Conservation (phyloP, 2,888 invertebrate species). For the Sympetrum striolatum region DNA sequence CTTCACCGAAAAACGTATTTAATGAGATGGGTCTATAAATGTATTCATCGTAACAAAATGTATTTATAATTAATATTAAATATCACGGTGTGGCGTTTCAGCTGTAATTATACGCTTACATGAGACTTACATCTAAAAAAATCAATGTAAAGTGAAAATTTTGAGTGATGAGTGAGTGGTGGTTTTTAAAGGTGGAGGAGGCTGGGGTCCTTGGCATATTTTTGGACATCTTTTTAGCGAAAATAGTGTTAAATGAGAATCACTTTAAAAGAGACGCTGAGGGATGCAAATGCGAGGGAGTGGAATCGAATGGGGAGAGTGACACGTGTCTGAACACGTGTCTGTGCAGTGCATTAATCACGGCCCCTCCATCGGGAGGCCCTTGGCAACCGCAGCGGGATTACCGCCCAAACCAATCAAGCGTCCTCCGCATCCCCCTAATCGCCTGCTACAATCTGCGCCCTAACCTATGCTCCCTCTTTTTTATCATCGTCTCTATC, state of each 20-base stretch:
- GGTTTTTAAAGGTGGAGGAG: neutral
- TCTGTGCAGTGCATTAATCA: conserved; percentile 39
- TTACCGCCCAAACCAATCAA: conserved; percentile 36
- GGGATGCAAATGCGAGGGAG: neutral
- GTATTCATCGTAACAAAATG: too few species aligned
- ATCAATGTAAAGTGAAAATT: too few species aligned
- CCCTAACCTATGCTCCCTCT: neutral
- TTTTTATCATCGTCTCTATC: neutral
- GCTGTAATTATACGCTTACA: too few species aligned
- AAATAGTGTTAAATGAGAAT: too few species aligned
- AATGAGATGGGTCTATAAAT: too few species aligned
- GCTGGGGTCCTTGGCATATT: too few species aligned
- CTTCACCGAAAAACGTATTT: too few species aligned
- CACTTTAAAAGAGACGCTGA: neutral
- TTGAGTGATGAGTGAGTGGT: too few species aligned
- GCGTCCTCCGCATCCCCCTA: conserved; percentile 18
- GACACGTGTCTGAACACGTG: conserved; percentile 35
- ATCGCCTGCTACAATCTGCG: neutral
- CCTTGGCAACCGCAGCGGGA: conserved; percentile 24
- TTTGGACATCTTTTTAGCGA: too few species aligned
- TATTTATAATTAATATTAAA: too few species aligned
- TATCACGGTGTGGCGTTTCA: too few species aligned
- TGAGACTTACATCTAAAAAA: too few species aligned
- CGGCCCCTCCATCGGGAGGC: neutral
- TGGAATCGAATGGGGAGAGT: conserved; percentile 19